Base-by-base conservation (phyloP, 2,888 invertebrate genomes). In the Terebella lapidaria region DNA sequence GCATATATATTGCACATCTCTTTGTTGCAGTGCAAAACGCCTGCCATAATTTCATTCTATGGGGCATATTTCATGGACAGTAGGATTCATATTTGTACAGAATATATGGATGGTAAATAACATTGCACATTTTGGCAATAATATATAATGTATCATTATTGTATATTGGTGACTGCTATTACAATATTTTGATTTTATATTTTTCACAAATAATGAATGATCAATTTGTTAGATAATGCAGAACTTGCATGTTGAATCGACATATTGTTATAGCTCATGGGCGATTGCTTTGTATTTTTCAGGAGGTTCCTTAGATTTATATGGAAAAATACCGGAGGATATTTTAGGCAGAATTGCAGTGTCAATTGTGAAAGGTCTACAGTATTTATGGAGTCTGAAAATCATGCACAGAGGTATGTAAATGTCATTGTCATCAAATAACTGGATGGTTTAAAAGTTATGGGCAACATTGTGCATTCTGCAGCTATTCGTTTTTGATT, bases 81-180 rank as follows among this genome's bases (percentile, higher is more conserved):
- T 64, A 67, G 72, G 53, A 79, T 81, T 42, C 79, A 73, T 10
- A 77, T 81, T 28, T 80, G 78, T 67, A 79, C 79, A 59, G 80
- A 81, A 62, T 79, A 66, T 60, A 80, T 81, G 80, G 79, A 81
- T 70, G 81, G 79, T 78, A 70, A 60, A 71, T 25, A n/a, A 35
- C 1, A n/a, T n/a, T n/a, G 29, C 3, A 35, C 20, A 4, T 26
- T 58, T 22, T 27, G 24, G 5, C 28, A 15, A 54, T 42, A 15
- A 18, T 15, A 42, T 42, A 18, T 15, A 42, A 15, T 10, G 18
- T 15, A 15, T 10, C 10, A 42, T 42, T 10, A 42, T 15, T 42
- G 42, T 42, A 15, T 15, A 18, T 15, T 42, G 10, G 42, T 22
- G n/a, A n/a, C n/a, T n/a, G n/a, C n/a, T n/a, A n/a, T n/a, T n/a